These are phyloP conservation scores for Cerastoderma edule DNA, from an alignment of 2,888 invertebrate species.

Conservation along the genomic window DNA sequence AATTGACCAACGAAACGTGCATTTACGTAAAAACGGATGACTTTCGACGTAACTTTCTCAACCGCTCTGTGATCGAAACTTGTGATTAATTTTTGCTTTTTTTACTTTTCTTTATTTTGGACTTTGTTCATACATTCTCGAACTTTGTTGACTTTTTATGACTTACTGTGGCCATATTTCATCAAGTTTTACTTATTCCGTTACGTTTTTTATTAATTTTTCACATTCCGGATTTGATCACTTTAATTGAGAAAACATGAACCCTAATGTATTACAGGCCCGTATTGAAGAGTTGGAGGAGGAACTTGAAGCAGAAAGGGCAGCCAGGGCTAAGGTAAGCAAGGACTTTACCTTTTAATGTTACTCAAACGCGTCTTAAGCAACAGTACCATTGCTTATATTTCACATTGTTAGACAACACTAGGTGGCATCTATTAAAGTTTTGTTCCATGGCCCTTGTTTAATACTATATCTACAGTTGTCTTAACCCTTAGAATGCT, in stretches of 20 bases:
- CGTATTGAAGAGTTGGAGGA: slow-evolving; percentile 99
- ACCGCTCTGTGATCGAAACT: neutral
- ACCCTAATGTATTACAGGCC: slow-evolving; percentile 79
- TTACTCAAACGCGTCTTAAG: too few species aligned
- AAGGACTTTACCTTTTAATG: neutral
- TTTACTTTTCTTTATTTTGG: neutral
- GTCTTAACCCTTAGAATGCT: too few species aligned
- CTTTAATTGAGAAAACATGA: slow-evolving; percentile 35
- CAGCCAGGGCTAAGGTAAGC: slow-evolving; percentile 93
- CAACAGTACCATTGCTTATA: too few species aligned
- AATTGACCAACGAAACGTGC: too few species aligned
- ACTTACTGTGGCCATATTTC: neutral
- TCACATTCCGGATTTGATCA: slow-evolving; percentile 7
- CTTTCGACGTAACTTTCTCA: slow-evolving; percentile 22
- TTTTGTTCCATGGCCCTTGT: too few species aligned
- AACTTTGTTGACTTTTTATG: neutral
- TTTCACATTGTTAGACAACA: too few species aligned
- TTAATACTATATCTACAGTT: too few species aligned
- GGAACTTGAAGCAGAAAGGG: slow-evolving; percentile 99
- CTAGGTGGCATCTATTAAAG: too few species aligned
- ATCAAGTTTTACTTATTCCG: too few species aligned
- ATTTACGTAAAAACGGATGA: neutral
- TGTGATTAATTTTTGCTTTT: slow-evolving; percentile 10
- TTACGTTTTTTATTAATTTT: slow-evolving; percentile 1
- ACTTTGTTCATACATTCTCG: neutral